Evolutionary conservation across 1,140 invertebrate genomes (phyloP).

Genomic region (Panagrolaimus sp.): DNA sequence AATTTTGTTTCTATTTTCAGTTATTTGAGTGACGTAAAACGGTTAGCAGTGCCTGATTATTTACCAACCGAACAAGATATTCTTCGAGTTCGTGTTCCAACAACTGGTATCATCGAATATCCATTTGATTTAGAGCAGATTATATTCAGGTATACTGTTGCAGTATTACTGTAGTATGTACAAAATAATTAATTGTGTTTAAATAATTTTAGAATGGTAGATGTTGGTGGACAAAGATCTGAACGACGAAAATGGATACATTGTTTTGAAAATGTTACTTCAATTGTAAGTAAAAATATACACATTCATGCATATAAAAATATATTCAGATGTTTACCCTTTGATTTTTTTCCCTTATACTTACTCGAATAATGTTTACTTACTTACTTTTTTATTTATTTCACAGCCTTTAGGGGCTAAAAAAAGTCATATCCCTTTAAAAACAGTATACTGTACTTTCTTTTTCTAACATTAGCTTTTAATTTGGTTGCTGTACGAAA

Average conservation of each 20-base stretch:
- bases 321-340: no score
- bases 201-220: constrained; percentile 65
- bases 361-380: no score
- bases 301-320: no score
- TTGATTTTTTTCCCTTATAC: no score
- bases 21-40: constrained; percentile 91
- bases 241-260: constrained; percentile 66
- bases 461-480: no score
- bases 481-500: no score
- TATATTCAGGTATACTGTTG: constrained; percentile 76
- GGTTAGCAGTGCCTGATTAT: constrained; percentile 83
- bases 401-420: no score
- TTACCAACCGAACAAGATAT: constrained; percentile 95
- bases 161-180: not conserved
- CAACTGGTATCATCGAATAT: constrained; percentile 89
- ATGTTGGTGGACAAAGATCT: constrained; percentile 64
- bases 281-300: constrained; percentile 54
- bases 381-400: no score
- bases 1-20: constrained; percentile 62
- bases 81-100: constrained; percentile 89
- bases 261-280: constrained; percentile 67
- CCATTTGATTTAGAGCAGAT: constrained; percentile 95
- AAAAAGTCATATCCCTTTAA: no score
- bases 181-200: not conserved
- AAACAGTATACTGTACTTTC: no score